Conservation (phyloP, 2,888 invertebrate genomes). For the Caenorhabditis sp. region DNA sequence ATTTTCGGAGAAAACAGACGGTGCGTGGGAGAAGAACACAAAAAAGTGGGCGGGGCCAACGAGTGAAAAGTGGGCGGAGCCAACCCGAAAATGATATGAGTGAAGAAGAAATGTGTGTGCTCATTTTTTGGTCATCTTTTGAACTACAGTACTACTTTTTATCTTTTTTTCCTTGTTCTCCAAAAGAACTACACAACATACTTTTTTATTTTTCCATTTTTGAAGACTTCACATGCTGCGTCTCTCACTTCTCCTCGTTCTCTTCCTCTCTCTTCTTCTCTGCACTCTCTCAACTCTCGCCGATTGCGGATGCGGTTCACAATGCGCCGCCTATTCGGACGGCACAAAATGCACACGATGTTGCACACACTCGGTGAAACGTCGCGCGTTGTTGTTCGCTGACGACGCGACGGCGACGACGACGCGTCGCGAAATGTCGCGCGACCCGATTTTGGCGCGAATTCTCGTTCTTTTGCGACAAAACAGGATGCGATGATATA, state of each 20-base stretch:
- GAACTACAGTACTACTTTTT: background rate
- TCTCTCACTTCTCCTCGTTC: background rate
- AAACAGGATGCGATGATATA: too few species aligned
- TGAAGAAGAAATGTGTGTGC: background rate
- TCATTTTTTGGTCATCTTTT: background rate
- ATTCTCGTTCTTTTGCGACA: background rate
- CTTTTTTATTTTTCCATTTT: too few species aligned
- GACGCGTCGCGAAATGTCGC: background rate
- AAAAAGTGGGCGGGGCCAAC: background rate
- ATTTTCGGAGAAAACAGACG: constrained; percentile 1
- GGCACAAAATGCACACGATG: constrained; percentile 56
- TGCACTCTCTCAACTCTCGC: constrained; percentile 5
- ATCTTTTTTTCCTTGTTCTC: too few species aligned
- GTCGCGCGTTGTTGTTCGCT: constrained; percentile 26
- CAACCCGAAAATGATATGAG: background rate
- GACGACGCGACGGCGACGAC: background rate
- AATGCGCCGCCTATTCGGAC: constrained; percentile 49
- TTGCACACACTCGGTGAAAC: constrained; percentile 61
- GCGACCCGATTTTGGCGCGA: background rate
- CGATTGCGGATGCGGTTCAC: constrained; percentile 59
- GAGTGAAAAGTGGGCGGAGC: background rate
- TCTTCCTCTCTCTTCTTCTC: constrained; percentile 3
- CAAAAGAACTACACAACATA: too few species aligned
- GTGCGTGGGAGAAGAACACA: background rate
- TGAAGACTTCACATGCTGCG: background rate